Evolutionary conservation across 2,797 vertebrate genomes (phyloP), one percentile per base, ranked within the genome.

Genomic region (Vespertilio murinus): DNA sequence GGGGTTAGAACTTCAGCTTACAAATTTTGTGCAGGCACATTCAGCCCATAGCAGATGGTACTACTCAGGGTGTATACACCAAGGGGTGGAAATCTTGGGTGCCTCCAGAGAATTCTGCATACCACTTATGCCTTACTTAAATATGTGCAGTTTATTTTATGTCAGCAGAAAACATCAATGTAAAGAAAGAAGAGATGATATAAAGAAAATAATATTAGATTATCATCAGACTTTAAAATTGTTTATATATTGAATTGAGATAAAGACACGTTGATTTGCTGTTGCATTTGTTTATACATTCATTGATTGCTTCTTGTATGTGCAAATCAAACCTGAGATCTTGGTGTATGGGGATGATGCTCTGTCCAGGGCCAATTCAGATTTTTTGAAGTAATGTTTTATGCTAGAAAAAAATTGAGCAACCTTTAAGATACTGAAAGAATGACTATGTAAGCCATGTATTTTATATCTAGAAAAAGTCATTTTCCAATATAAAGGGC

Each of bases 391-490:
- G 28, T 75, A 78, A 84, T 42, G 5, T 69, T 69, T 83, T 77
- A 28, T 14, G 52, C 22, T 45, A 38, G 64, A n/a, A 40, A 84
- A 84, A 67, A 67, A 18, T 9, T 73, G 52, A 61, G 18, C 40
- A 64, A 45, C n/a, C 45, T 38, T 90, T 61, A 84, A 89, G 42
- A 61, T 33, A 78, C 11, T 23, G 35, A 61, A 30, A 40, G 65
- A 74, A 73, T 79, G 22, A 40, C 22, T 77, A 71, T 9, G 4
- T 52, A 47, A 90, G 18, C 23, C n/a, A n/a, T 16, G 20, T n/a
- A 47, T 93, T 93, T 88, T 88, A 93, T 75, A 67, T 67, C 6
- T 13, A 64, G 20, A 33, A 82, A 85, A 85, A 67, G n/a, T 65
- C 59, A 38, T 40, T 52, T 54, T 90, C 30, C 67, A 56, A 42